Conservation (phyloP, 1,140 invertebrate genomes). For the Danaus plexippus region DNA sequence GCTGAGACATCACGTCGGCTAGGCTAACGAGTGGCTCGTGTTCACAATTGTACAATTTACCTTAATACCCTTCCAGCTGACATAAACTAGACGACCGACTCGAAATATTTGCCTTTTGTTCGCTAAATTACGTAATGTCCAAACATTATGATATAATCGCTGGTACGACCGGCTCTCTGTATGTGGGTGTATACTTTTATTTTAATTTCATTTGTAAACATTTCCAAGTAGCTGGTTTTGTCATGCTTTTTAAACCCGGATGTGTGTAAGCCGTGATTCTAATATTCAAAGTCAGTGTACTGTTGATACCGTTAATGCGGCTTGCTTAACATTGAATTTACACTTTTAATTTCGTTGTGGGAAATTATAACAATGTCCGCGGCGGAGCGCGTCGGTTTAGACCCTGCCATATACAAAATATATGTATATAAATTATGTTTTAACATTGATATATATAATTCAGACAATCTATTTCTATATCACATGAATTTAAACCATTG, state of each 20-base stretch:
- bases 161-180: background rate
- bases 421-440: too few species aligned
- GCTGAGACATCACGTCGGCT: constrained; percentile 45
- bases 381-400: constrained; percentile 9
- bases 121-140: constrained; percentile 54
- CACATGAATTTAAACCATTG: too few species aligned
- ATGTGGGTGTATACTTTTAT: constrained; percentile 15
- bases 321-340: constrained; percentile 51
- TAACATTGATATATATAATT: too few species aligned
- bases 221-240: constrained; percentile 15
- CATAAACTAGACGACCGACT: constrained; percentile 54
- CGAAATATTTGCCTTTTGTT: constrained; percentile 55
- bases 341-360: constrained; percentile 61
- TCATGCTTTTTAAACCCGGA: constrained; percentile 52
- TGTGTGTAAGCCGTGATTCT: constrained; percentile 36
- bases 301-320: constrained; percentile 53
- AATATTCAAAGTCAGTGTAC: constrained; percentile 53
- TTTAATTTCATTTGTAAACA: constrained; percentile 18
- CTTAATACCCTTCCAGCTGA: constrained; percentile 55
- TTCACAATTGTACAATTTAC: constrained; percentile 66
- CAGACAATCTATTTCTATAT: too few species aligned
- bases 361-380: constrained; percentile 35
- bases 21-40: constrained; percentile 64
- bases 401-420: too few species aligned
- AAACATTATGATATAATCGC: constrained; percentile 33